phyloP scores from a whole-genome alignment of 2,888 invertebrate species.

The Cantharis rufa region DNA sequence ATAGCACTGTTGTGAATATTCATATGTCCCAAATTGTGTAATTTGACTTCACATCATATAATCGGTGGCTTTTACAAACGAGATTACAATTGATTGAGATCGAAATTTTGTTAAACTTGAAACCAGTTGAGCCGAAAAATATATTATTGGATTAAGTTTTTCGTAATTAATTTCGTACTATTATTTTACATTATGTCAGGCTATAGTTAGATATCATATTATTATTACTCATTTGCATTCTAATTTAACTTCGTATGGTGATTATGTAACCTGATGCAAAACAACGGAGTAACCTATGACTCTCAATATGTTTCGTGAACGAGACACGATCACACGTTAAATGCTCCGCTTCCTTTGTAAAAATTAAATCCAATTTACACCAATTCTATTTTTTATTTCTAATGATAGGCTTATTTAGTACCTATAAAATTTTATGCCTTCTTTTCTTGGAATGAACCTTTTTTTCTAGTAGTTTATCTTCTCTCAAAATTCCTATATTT shows the following conservation, averaged over 20 bases:
- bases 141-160: neutral
- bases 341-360: neutral
- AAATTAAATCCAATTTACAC: neutral
- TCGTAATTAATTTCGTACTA: neutral
- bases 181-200: neutral
- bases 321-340: slow-evolving; percentile 1
- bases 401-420: neutral
- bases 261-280: slow-evolving; percentile 12
- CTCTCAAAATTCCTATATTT: neutral
- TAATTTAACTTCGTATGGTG: slow-evolving; percentile 7
- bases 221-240: slow-evolving; percentile 14
- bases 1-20: slow-evolving; percentile 17
- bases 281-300: slow-evolving; percentile 12
- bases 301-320: neutral
- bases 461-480: neutral
- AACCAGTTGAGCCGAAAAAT: neutral
- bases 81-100: neutral
- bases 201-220: slow-evolving; percentile 1
- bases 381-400: neutral
- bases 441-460: neutral
- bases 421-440: neutral
- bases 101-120: neutral
- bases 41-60: slow-evolving; percentile 8
- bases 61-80: neutral
- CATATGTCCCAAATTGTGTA: slow-evolving; percentile 1